Evolutionary conservation across 1,140 invertebrate genomes (phyloP).

Genomic region (Sminthurides bifidus): DNA sequence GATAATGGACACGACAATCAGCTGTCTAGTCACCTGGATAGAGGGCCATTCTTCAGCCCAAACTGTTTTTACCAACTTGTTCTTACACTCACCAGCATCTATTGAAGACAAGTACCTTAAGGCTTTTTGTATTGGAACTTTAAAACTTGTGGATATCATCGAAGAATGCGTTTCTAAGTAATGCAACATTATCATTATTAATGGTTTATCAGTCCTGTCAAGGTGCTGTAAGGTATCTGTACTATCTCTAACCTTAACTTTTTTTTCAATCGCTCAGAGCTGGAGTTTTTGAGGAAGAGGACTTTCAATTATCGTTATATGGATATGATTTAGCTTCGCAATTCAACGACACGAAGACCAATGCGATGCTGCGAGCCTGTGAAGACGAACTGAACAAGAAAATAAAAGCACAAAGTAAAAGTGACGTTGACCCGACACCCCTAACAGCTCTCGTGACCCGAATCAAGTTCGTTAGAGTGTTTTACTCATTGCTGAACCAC

Average conservation of each 20-base stretch:
- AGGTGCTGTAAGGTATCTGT: not conserved
- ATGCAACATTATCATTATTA: conserved; percentile 33
- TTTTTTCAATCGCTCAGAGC: conserved; percentile 41
- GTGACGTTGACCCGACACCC: conserved; percentile 12
- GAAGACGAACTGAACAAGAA: conserved; percentile 79
- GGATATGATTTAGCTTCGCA: conserved; percentile 77
- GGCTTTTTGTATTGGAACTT: conserved; percentile 73
- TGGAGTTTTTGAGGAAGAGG: conserved; percentile 86
- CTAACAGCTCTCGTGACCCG: conserved; percentile 25
- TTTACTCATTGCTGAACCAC: conserved; percentile 29
- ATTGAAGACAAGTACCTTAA: conserved; percentile 73
- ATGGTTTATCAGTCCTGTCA: not conserved
- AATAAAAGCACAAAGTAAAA: conserved; percentile 40
- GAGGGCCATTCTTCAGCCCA: conserved; percentile 92
- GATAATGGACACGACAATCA: conserved; percentile 84
- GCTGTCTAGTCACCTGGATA: conserved; percentile 86
- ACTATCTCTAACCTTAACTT: not conserved
- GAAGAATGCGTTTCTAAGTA: conserved; percentile 76
- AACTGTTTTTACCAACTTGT: conserved; percentile 93
- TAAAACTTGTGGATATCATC: conserved; percentile 83
- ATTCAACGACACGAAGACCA: conserved; percentile 66
- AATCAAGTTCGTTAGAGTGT: conserved; percentile 30
- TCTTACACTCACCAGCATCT: conserved; percentile 76
- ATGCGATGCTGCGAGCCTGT: conserved; percentile 73
- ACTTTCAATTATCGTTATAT: conserved; percentile 87